phyloP scores from a whole-genome alignment of 2,888 invertebrate species.

The Laothoe populi region DNA sequence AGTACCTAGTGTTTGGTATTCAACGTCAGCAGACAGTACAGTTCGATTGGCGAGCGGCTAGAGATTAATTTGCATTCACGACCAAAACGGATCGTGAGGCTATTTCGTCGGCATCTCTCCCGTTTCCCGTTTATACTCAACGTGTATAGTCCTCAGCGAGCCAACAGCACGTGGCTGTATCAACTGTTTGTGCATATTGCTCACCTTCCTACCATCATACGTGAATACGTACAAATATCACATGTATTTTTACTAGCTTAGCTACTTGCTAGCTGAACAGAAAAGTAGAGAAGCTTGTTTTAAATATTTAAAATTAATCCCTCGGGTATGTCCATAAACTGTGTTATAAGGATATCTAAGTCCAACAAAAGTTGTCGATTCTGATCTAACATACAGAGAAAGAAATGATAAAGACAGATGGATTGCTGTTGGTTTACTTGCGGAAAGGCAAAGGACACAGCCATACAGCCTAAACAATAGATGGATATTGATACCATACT shows the following conservation, averaged over 20 bases:
- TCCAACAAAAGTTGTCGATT: no score
- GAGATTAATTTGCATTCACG: constrained; percentile 79
- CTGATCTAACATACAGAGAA: no score
- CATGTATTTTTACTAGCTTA: neutral
- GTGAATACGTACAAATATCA: constrained; percentile 2
- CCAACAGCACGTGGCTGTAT: constrained; percentile 43
- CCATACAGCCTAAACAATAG: no score
- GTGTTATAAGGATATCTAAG: no score
- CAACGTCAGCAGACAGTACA: constrained; percentile 57
- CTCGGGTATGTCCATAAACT: no score
- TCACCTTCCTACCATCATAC: constrained; percentile 6
- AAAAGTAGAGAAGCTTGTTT: no score
- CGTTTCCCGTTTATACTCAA: constrained; percentile 67
- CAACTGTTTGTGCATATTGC: constrained; percentile 41
- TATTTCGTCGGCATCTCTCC: constrained; percentile 69
- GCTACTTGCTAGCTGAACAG: no score
- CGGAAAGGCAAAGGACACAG: no score
- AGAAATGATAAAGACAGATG: no score
- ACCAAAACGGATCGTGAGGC: constrained; percentile 75
- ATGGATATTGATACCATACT: no score
- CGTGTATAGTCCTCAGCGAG: constrained; percentile 39
- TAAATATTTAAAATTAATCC: no score
- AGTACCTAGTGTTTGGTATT: constrained; percentile 59
- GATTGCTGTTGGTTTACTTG: no score
- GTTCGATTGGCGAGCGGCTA: constrained; percentile 53